These are phyloP conservation scores for Python bivittatus DNA, from an alignment of 2,113 vertebrate genomes.

Conservation along the genomic window DNA sequence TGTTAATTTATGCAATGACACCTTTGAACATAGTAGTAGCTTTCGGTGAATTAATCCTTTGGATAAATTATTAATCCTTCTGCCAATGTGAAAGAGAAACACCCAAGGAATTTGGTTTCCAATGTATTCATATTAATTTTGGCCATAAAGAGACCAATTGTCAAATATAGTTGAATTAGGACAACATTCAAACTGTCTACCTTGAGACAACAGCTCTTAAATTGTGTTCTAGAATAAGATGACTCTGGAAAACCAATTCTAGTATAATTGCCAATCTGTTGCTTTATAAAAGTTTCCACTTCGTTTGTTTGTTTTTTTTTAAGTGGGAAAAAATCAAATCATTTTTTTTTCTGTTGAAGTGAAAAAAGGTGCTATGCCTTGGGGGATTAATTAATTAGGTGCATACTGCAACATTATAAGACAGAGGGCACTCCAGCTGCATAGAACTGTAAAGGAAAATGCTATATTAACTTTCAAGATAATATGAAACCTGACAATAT, in stretches of 20 bases:
- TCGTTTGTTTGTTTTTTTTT: neutral
- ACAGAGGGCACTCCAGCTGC: slow-evolving; percentile 69
- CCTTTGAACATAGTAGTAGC: slow-evolving; percentile 31
- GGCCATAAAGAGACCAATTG: neutral
- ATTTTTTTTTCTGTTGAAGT: slow-evolving; percentile 15
- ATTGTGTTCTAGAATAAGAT: slow-evolving; percentile 9
- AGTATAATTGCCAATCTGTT: neutral
- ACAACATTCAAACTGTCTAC: neutral
- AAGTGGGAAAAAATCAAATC: neutral
- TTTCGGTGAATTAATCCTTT: slow-evolving; percentile 41
- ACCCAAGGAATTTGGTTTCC: slow-evolving; percentile 10
- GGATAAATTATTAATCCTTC: slow-evolving; percentile 39
- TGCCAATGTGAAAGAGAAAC: slow-evolving; percentile 34
- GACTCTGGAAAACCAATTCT: slow-evolving; percentile 25
- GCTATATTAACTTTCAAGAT: slow-evolving; percentile 10
- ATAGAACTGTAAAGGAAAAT: slow-evolving; percentile 49
- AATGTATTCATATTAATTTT: slow-evolving; percentile 1
- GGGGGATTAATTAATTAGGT: slow-evolving; percentile 79
- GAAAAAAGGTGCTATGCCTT: slow-evolving; percentile 36
- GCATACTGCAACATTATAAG: slow-evolving; percentile 56
- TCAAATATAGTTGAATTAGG: neutral
- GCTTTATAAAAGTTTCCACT: neutral
- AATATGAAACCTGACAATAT: slow-evolving; percentile 1
- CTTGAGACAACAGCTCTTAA: neutral
- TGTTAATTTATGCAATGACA: slow-evolving; percentile 53